These are phyloP conservation scores for Macrosteles quadrilineatus DNA, from an alignment of 1,140 invertebrate genomes.

Conservation along the genomic window DNA sequence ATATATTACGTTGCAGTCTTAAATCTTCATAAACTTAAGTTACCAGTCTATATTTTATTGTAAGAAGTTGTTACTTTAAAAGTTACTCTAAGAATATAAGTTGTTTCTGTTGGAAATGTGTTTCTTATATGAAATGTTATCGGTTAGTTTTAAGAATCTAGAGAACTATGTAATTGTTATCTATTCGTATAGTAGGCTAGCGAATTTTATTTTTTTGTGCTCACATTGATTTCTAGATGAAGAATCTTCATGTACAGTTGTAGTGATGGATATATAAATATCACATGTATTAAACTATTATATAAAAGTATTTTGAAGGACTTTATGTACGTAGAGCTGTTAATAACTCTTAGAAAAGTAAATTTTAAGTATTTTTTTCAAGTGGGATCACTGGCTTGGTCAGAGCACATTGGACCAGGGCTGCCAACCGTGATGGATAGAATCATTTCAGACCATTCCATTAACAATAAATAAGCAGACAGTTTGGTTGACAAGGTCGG, in stretches of 20 bases:
- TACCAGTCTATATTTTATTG: not conserved
- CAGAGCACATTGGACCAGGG: too few species aligned
- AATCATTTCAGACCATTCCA: too few species aligned
- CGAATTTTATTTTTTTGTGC: conserved; percentile 16
- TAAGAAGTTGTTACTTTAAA: not conserved
- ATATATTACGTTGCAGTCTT: not conserved
- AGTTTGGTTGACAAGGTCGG: not conserved
- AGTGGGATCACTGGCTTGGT: not conserved
- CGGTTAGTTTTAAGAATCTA: not conserved
- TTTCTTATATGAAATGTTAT: conserved; percentile 16
- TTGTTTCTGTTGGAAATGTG: conserved; percentile 2
- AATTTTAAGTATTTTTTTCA: not conserved
- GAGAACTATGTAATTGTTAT: conserved; percentile 4
- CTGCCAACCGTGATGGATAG: too few species aligned
- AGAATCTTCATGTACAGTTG: not conserved
- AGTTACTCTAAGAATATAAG: not conserved
- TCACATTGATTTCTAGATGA: not conserved
- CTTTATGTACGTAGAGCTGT: conserved; percentile 9
- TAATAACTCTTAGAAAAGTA: conserved; percentile 16
- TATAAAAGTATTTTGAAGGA: not conserved
- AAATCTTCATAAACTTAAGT: not conserved
- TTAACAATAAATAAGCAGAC: too few species aligned
- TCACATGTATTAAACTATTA: conserved; percentile 4
- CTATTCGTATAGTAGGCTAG: conserved; percentile 14
- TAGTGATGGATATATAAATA: not conserved